These are phyloP conservation scores for Diabrotica undecimpunctata DNA, from an alignment of 1,140 invertebrate genomes.

Conservation along the genomic window DNA sequence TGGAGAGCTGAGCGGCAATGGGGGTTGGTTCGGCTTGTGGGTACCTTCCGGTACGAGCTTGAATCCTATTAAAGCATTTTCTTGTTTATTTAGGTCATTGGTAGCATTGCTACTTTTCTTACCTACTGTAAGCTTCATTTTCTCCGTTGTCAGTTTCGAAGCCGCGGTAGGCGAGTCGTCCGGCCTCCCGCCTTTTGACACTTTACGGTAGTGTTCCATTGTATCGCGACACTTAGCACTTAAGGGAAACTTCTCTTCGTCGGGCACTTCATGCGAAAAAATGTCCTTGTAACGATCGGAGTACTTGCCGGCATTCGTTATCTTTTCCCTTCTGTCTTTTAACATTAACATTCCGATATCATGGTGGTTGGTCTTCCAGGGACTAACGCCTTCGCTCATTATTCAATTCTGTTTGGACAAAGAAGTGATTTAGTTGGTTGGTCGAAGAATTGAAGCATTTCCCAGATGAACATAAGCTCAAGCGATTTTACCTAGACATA, in stretches of 20 bases:
- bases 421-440: slow-evolving; percentile 20
- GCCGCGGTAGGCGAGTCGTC: neutral
- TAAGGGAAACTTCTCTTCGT: slow-evolving; percentile 31
- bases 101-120: slow-evolving; percentile 42
- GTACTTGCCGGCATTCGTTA: slow-evolving; percentile 42
- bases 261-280: slow-evolving; percentile 33
- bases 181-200: slow-evolving; percentile 20
- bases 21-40: slow-evolving; percentile 12
- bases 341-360: slow-evolving; percentile 37
- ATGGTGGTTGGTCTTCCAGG: slow-evolving; percentile 21
- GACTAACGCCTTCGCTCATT: slow-evolving; percentile 26
- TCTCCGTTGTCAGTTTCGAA: slow-evolving; percentile 23
- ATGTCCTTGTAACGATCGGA: slow-evolving; percentile 41
- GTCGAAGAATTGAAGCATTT: neutral
- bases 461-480: slow-evolving; percentile 10
- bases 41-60: slow-evolving; percentile 33
- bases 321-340: slow-evolving; percentile 37
- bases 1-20: slow-evolving; percentile 8
- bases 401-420: slow-evolving; percentile 33
- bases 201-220: slow-evolving; percentile 26
- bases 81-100: slow-evolving; percentile 42
- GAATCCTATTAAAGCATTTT: slow-evolving; percentile 39
- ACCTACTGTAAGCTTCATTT: slow-evolving; percentile 23
- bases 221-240: slow-evolving; percentile 30
- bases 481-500: slow-evolving; percentile 8